Base-by-base conservation (phyloP, 2,797 vertebrate species). In the Cirrhinus mrigala region DNA sequence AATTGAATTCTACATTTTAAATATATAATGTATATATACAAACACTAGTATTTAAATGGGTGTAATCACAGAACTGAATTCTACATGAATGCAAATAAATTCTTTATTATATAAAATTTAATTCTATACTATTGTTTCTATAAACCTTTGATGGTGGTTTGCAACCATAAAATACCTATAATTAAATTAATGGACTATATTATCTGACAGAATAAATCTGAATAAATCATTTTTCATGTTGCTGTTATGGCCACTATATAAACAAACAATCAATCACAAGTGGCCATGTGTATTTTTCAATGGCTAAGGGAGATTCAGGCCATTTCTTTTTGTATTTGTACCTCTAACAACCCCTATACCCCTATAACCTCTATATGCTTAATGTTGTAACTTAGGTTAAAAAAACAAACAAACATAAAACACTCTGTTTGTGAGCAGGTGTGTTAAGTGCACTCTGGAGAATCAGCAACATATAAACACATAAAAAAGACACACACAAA, bases 391-490 rank as follows among this genome's bases (percentile, higher is more conserved):
- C 29, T 37, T 33, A 24, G 44, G 27, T 4, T 44, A 44, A 44
- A 40, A 58, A 60, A 52, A 52, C 12, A 15, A 48, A 52, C 68
- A 40, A 78, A 20, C 24, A n/a, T n/a, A 27, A 18, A 3, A 0
- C 27, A 29, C 14, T 22, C 73, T 46, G 54, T 79, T 64, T 81
- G 77, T 86, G 50, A 74, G 82, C 82, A 89, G 87, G 90, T 88
- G 89, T 89, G 90, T 86, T 89, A 88, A 74, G 24, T 62, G 88
- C 88, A 86, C 87, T 88, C 89, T 90, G 91, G 86, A 87, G 87
- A 89, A 91, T 90, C 89, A 89, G 91, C 92, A 93, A 94, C 94
- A 95, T 91, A 93, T 88, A 85, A 88, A 89, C 83, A 89, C 76
- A 87, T 88, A 87, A 82, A 82, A 33, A 89, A 82, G 88, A 87